Base-by-base conservation (phyloP, 2,888 invertebrate genomes). In the Machimus rusticus region DNA sequence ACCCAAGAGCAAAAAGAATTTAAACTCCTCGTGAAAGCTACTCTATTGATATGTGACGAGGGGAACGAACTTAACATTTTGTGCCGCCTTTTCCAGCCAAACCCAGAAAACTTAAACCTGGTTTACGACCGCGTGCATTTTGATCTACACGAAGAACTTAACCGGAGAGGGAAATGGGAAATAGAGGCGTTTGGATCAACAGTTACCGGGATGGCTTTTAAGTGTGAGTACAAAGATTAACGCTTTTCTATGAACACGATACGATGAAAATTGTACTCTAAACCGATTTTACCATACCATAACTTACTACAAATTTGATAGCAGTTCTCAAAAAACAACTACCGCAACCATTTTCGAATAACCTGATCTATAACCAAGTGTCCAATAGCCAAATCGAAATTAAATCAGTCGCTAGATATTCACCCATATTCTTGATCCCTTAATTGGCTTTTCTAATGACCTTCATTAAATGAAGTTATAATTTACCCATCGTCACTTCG, bases 121-220 rank as follows among this genome's bases (percentile, higher is more conserved):
- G 90, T 90, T 19, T 92, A 89, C 81, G 77, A 81, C 0, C 90
- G 90, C 0, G 90, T 92, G 12, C 88, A 90, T 12, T 87, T 85
- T 0, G 90, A 89, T 77, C 85, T 92, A 3, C 87, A 90, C n/a
- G 89, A 81, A 9, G 90, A 90, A 90, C 89, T 93, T 89, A 79
- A 89, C 87, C 14, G 93, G 93, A 89, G 89, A 8, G 90, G 90
- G 0, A 39, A 74, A 6, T 89, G 91, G 1, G 88, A 90, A 66
- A 93, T 94, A 4, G 91, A 93, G 88, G 94, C 95, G 3, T 97
- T 96, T 92, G 97, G 97, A 3, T 97, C 97, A 0, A 95, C 95
- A 51, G 94, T 95, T 1, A 96, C 95, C 1, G 96, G 96, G 3
- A 93, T 97, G 82, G 95, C 95, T 78, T 94, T 96, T 87, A 94